phyloP scores from a whole-genome alignment of 2,888 invertebrate species.

The Liodrosophila aerea region DNA sequence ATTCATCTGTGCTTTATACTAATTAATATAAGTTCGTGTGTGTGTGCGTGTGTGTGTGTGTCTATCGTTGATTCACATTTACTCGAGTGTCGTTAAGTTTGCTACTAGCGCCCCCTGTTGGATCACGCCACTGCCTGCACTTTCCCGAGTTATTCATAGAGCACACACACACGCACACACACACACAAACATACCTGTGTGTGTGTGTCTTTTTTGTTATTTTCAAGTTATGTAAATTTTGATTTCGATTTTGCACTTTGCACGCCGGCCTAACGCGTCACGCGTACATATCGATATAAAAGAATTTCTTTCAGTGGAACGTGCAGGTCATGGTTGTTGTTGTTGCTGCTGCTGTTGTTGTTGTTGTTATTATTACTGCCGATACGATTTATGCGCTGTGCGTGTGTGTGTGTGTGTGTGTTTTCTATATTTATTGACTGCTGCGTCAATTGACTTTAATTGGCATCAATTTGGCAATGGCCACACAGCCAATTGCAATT shows the following conservation, averaged over 20 bases:
- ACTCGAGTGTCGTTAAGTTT: conserved; percentile 15
- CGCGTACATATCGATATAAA: conserved; percentile 4
- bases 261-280: conserved; percentile 31
- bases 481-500: conserved; percentile 42
- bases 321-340: conserved; percentile 69
- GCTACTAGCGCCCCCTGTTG: conserved; percentile 43
- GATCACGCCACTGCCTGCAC: conserved; percentile 36
- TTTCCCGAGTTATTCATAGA: conserved; percentile 53
- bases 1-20: not conserved
- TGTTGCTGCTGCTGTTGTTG: conserved; percentile 34
- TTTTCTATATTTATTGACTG: conserved; percentile 39
- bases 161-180: conserved; percentile 13
- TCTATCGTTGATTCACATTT: conserved; percentile 30
- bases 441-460: conserved; percentile 74
- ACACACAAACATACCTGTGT: conserved; percentile 6
- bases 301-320: conserved; percentile 34
- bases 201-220: not conserved
- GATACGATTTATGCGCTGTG: conserved; percentile 1
- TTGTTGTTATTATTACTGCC: conserved; percentile 2
- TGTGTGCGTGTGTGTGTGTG: not conserved
- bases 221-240: conserved; percentile 51
- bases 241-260: conserved; percentile 42
- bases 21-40: no score
- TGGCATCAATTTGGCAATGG: conserved; percentile 66
- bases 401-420: no score